Percentiles rank a stretch among this genome's conserved stretches.
Conservation (phyloP, 2,888 invertebrate genomes). For the Sesamia inferens region DNA sequence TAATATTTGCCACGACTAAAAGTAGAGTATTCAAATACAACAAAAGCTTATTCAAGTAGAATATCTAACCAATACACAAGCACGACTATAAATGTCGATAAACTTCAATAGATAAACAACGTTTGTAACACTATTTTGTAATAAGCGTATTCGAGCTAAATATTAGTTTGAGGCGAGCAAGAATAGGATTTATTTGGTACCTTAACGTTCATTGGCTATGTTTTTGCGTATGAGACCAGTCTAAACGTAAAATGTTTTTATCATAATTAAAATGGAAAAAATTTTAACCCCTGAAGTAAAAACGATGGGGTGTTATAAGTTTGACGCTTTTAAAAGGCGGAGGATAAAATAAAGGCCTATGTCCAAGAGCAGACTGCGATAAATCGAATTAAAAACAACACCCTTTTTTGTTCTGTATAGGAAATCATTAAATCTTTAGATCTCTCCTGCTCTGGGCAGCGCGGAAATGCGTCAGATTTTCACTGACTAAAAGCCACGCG, state of each 20-base stretch:
- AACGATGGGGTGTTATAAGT: too few species aligned
- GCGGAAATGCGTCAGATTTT: too few species aligned
- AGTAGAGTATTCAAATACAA: conserved; percentile 10
- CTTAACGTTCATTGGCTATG: neutral
- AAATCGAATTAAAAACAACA: neutral
- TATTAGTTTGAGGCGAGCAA: conserved; percentile 1
- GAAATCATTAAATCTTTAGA: too few species aligned
- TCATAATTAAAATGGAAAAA: neutral
- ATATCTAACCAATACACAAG: conserved; percentile 22
- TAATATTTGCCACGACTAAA: neutral
- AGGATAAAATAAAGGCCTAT: neutral
- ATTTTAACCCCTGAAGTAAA: neutral
- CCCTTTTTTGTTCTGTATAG: too few species aligned
- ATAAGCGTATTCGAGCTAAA: conserved; percentile 28
- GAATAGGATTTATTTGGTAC: conserved; percentile 5
- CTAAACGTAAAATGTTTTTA: neutral
- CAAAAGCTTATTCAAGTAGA: conserved; percentile 25
- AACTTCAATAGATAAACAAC: conserved; percentile 33
- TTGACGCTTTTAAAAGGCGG: neutral
- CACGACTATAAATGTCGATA: conserved; percentile 25
- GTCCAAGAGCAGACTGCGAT: neutral
- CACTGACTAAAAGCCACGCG: too few species aligned
- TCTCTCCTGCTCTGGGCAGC: too few species aligned
- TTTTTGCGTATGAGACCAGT: neutral
- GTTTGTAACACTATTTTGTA: conserved; percentile 36